phyloP scores from a whole-genome alignment of 2,888 invertebrate genomes.

The Bedellia somnulentella region DNA sequence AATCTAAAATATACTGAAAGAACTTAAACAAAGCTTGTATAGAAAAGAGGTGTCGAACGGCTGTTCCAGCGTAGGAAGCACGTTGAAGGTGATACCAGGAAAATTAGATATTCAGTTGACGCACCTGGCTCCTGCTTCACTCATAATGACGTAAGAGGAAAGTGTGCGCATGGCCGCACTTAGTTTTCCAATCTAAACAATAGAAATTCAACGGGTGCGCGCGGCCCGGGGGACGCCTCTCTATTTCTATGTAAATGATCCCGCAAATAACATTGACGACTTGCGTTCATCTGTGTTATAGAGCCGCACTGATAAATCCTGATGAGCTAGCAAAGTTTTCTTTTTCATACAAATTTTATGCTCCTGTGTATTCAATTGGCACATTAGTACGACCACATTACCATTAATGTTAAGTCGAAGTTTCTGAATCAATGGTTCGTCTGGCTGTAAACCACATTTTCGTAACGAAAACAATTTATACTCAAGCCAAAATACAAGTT shows the following conservation, averaged over 20 bases:
- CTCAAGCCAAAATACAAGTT: too few species aligned
- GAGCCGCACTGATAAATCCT: slow-evolving; percentile 5
- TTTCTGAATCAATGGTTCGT: too few species aligned
- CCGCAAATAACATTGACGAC: slow-evolving; percentile 43
- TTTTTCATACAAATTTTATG: not conserved
- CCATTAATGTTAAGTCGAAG: too few species aligned
- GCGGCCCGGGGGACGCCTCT: slow-evolving; percentile 46
- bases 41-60: too few species aligned
- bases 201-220: slow-evolving; percentile 60
- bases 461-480: too few species aligned
- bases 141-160: slow-evolving; percentile 45
- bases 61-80: too few species aligned
- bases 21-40: too few species aligned
- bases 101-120: slow-evolving; percentile 8
- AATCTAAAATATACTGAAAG: too few species aligned
- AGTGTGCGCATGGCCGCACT: slow-evolving; percentile 34
- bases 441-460: too few species aligned
- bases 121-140: slow-evolving; percentile 23
- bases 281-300: slow-evolving; percentile 37
- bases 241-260: slow-evolving; percentile 61
- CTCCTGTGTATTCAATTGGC: not conserved
- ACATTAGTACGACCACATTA: not conserved
- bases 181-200: slow-evolving; percentile 62
- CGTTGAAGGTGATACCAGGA: too few species aligned
- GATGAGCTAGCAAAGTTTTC: slow-evolving; percentile 8